Evolutionary conservation across 1,140 invertebrate genomes (phyloP), one percentile per base, ranked within the genome.

Genomic region (Copidosoma floridanum): DNA sequence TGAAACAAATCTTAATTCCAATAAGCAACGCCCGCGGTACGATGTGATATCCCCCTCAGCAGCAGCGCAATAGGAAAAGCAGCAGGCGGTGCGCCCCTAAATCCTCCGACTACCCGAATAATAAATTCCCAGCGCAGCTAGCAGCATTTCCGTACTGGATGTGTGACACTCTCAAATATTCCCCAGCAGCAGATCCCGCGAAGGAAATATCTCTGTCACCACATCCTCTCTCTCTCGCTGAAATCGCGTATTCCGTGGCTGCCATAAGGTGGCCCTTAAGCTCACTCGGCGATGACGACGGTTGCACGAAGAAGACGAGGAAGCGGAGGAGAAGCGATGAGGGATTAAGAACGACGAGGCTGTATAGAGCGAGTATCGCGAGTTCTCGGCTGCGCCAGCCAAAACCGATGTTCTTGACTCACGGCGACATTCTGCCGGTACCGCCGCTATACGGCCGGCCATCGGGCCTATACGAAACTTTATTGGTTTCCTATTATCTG

Each of bases 241-340:
- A 51, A 58, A 51, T 58, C 54, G 54, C 48, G 50, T 52, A 58
- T 63, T 51, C 54, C 37, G 43, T 38, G 47, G 47, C 38, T 40
- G 20, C 54, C 64, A 66, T 65, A 66, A 65, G 64, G 55, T 55
- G 66, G 21, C 64, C 65, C 68, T 68, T 64, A 70, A 61, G 26
- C 56, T 44, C 56, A n/a, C 3, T 18, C 56, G n/a, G n/a, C n/a
- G n/a, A n/a, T n/a, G n/a, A n/a, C n/a, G n/a, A n/a, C n/a, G 24
- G 23, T 6, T 18, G 55, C 29, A 7, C 21, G 14, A 20, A n/a
- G 48, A 46, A 37, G 50, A 53, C 12, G 51, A 44, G 26, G 38
- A 37, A 32, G 37, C 12, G 18, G 10, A n/a, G n/a, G 43, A 18
- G 23, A 20, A 38, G 14, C 23, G 40, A 18, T 14, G 1, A 12